A percentile compares a stretch with the other conserved stretches of the same genome.
phyloP scores from a whole-genome alignment of 2,888 invertebrate species.

The Nymphalis polychloros region DNA sequence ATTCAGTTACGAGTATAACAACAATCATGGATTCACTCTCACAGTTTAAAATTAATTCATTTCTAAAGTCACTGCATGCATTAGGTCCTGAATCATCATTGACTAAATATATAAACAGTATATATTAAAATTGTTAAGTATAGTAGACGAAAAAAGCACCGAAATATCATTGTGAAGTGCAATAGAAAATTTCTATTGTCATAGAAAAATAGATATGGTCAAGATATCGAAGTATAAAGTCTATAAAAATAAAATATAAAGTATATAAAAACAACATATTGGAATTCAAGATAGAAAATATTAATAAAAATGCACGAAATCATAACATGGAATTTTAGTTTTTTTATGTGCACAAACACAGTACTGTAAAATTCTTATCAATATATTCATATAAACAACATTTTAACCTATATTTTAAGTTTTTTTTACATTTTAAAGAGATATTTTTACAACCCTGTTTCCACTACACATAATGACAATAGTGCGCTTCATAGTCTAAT shows the following conservation, averaged over 20 bases:
- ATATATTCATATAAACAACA: conserved; percentile 78
- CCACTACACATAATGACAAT: conserved; percentile 78
- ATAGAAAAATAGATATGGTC: conserved; percentile 43
- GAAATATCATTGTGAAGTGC: conserved; percentile 35
- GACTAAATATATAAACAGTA: conserved; percentile 32
- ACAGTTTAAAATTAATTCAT: conserved; percentile 44
- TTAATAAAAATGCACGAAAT: conserved; percentile 41
- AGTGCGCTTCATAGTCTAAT: conserved; percentile 61
- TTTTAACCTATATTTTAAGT: conserved; percentile 69
- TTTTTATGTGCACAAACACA: conserved; percentile 68
- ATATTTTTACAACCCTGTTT: conserved; percentile 82
- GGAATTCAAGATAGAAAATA: conserved; percentile 52
- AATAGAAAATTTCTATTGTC: conserved; percentile 37
- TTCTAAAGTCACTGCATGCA: conserved; percentile 17
- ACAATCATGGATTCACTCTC: conserved; percentile 55
- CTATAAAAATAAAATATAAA: conserved; percentile 60
- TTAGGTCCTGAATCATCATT: conserved; percentile 35
- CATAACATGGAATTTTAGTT: conserved; percentile 52
- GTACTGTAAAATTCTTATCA: conserved; percentile 70
- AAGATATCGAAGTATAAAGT: conserved; percentile 39
- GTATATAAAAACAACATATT: conserved; percentile 60
- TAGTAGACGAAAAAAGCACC: conserved; percentile 38
- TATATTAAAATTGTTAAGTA: conserved; percentile 35
- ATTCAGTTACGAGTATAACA: conserved; percentile 52
- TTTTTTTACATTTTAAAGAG: conserved; percentile 74